Evolutionary conservation across 2,888 invertebrate species (phyloP).

Genomic region (Drosophila affinis): DNA sequence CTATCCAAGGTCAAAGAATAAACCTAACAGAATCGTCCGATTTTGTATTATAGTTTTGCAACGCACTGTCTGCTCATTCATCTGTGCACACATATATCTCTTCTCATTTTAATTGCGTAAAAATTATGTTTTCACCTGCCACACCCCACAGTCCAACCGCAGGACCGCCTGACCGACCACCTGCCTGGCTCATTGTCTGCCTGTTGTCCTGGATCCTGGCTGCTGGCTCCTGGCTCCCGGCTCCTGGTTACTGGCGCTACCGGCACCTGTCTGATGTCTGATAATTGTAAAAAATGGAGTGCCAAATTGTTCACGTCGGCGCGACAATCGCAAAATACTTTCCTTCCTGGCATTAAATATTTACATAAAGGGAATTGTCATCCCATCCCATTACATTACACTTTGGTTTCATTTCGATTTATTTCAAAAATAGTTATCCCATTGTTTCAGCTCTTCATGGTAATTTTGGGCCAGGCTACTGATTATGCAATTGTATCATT

Average conservation of each 20-base stretch:
- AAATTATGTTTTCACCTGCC: constrained; percentile 55
- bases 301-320: constrained; percentile 53
- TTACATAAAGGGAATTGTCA: constrained; percentile 8
- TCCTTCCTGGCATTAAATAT: constrained; percentile 38
- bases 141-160: background rate
- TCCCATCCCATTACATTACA: background rate
- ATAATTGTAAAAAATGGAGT: constrained; percentile 70
- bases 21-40: background rate
- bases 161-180: constrained; percentile 8
- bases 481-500: constrained; percentile 30
- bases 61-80: constrained; percentile 24
- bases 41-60: background rate
- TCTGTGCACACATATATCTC: constrained; percentile 38
- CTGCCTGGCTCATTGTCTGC: constrained; percentile 32
- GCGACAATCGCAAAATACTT: constrained; percentile 50
- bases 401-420: background rate
- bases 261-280: constrained; percentile 15
- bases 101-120: constrained; percentile 66
- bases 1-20: no score
- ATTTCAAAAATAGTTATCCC: constrained; percentile 22
- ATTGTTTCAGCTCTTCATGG: constrained; percentile 12
- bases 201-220: constrained; percentile 1
- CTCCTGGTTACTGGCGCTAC: background rate
- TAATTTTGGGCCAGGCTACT: constrained; percentile 29
- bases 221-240: background rate